Evolutionary conservation across 2,888 invertebrate species (phyloP), one percentile per base, ranked within the genome.

Genomic region (Drosophila bunnanda): DNA sequence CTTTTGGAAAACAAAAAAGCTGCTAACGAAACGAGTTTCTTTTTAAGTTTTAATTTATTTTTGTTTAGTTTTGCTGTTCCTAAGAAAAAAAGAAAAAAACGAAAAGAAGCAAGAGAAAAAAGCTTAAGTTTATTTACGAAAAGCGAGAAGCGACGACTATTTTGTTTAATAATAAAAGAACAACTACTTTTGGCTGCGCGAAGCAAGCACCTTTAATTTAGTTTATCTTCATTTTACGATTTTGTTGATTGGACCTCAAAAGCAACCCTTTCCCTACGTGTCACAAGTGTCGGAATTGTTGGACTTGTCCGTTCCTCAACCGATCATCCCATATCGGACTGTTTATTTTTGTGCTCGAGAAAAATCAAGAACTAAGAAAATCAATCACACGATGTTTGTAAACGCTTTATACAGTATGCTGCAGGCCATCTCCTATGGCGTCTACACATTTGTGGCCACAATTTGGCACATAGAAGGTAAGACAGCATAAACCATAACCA

Each of bases 41-140:
- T 77, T 87, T 70, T 66, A 86, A 85, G 81, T 84, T 87, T 88
- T 85, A 80, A 89, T 87, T 85, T 89, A 89, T 85, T 89, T 81
- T 78, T 75, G 75, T 75, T 77, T 75, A 75, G 66, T 78, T 84
- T 82, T 89, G 88, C 88, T 85, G 89, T 85, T 85, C 85, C 85
- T 85, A 89, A 81, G 62, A 75, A 68, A 41, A 58, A 58, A 44
- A 70, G 59, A 64, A 53, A 60, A 46, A 66, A 78, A 48, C 65
- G 56, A 76, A 72, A 53, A 61, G 65, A 84, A 84, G 61, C 67
- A 64, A 65, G 66, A 61, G 66, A 69, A 76, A 61, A 76, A 68
- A 60, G 61, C 78, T 89, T 89, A 74, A 76, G 77, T 83, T 88
- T 80, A 84, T 70, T 67, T 77, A 70, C 80, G 70, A 75, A 58